A percentile compares a stretch with the other conserved stretches of the same genome.
These are phyloP conservation scores for Brachionus angularis DNA, from an alignment of 1,140 invertebrate genomes.

Conservation along the genomic window DNA sequence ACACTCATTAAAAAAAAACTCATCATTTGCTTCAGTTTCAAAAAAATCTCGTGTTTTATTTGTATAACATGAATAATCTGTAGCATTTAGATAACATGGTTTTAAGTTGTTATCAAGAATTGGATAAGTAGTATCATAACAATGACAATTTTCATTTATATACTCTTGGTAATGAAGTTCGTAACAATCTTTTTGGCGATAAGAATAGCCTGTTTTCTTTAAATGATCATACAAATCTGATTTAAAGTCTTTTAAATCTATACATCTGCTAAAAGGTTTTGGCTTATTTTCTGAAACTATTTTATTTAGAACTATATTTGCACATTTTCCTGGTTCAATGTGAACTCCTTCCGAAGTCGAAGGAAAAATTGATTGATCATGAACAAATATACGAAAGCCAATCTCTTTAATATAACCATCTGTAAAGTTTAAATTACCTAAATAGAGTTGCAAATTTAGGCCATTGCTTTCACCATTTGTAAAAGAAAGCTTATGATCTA, in stretches of 20 bases:
- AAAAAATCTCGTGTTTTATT: neutral
- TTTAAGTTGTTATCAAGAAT: too few species aligned
- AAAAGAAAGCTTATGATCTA: too few species aligned
- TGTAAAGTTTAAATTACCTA: neutral
- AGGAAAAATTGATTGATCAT: neutral
- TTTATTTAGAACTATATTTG: neutral
- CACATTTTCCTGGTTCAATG: neutral
- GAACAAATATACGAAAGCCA: neutral
- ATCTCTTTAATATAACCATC: neutral
- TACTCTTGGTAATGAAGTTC: neutral
- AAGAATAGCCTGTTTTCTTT: neutral
- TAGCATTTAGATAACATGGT: too few species aligned
- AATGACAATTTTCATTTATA: neutral
- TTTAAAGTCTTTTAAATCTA: neutral
- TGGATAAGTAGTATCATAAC: neutral
- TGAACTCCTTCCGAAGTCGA: neutral
- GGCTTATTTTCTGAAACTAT: neutral
- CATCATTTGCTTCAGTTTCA: too few species aligned
- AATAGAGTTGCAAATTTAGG: neutral
- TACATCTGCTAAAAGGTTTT: neutral
- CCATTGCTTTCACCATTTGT: too few species aligned
- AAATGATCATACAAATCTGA: neutral
- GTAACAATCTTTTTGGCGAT: conserved; percentile 7
- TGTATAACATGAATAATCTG: neutral
- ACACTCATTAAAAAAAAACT: neutral